A percentile compares a stretch with the other conserved stretches of the same genome.
These are phyloP conservation scores for Drosophila peninsularis DNA, from an alignment of 2,888 invertebrate species.

Conservation along the genomic window DNA sequence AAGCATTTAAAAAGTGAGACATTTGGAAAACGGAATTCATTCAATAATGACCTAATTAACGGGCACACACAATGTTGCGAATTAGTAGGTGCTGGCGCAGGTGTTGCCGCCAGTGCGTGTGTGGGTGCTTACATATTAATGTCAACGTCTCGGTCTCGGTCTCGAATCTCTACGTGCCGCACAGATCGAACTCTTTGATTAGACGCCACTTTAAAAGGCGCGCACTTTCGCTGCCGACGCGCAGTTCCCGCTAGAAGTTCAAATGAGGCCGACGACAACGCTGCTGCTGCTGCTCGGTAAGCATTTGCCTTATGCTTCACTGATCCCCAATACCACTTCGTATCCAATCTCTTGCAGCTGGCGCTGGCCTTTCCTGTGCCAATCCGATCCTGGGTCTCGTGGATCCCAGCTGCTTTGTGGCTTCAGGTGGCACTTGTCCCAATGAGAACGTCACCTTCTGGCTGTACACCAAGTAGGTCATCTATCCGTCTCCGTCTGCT, in stretches of 20 bases:
- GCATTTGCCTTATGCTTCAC: background rate
- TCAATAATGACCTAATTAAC: constrained; percentile 47
- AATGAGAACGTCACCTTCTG: constrained; percentile 87
- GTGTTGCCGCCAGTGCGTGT: constrained; percentile 24
- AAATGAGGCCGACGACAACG: constrained; percentile 38
- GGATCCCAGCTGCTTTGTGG: constrained; percentile 67
- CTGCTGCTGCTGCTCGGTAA: constrained; percentile 52
- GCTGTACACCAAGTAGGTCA: constrained; percentile 87
- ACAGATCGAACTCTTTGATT: constrained; percentile 59
- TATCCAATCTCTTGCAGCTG: constrained; percentile 18
- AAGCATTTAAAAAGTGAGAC: background rate
- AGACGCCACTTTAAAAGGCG: constrained; percentile 57
- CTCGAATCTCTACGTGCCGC: constrained; percentile 36
- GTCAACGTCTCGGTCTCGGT: constrained; percentile 24
- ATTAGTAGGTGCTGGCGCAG: constrained; percentile 23
- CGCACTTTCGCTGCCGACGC: constrained; percentile 42
- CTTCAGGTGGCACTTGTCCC: constrained; percentile 84
- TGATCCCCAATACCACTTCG: background rate
- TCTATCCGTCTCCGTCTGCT: too few species aligned
- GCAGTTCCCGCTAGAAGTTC: constrained; percentile 55
- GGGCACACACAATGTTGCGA: constrained; percentile 38
- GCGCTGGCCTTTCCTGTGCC: constrained; percentile 11
- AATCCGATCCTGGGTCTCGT: constrained; percentile 67
- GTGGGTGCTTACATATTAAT: constrained; percentile 68
- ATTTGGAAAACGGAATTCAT: constrained; percentile 25